These are phyloP conservation scores for Bungarus multicinctus DNA, from an alignment of 2,113 vertebrate genomes.

Conservation along the genomic window DNA sequence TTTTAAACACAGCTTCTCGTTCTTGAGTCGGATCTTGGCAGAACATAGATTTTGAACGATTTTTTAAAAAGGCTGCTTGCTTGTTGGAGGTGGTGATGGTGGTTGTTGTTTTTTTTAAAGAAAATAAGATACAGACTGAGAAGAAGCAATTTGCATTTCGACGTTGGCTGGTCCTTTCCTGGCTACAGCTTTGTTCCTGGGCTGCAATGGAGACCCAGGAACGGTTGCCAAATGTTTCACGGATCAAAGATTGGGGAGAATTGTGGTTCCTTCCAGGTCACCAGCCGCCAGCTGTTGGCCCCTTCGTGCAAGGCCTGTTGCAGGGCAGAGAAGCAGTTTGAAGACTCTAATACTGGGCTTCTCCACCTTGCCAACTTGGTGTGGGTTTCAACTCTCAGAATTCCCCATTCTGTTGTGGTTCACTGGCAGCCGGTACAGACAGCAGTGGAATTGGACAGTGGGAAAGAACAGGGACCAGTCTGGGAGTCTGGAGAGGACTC, in stretches of 20 bases:
- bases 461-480: too few species aligned
- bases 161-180: background rate
- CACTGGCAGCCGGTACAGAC: too few species aligned
- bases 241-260: background rate
- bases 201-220: background rate
- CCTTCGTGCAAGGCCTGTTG: background rate
- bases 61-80: background rate
- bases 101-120: background rate
- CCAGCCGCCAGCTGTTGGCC: background rate
- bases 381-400: background rate
- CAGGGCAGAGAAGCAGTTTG: background rate
- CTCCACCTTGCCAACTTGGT: background rate
- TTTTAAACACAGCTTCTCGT: background rate
- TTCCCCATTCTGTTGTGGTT: background rate
- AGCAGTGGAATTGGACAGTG: too few species aligned
- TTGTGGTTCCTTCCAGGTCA: too few species aligned
- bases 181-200: background rate
- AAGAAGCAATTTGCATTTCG: background rate
- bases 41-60: background rate
- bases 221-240: background rate
- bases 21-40: background rate
- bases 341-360: background rate
- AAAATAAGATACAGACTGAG: background rate
- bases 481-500: too few species aligned
- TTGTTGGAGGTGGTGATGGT: background rate